Conservation (phyloP, 2,113 vertebrate species). For the Pelmatolapia mariae region DNA sequence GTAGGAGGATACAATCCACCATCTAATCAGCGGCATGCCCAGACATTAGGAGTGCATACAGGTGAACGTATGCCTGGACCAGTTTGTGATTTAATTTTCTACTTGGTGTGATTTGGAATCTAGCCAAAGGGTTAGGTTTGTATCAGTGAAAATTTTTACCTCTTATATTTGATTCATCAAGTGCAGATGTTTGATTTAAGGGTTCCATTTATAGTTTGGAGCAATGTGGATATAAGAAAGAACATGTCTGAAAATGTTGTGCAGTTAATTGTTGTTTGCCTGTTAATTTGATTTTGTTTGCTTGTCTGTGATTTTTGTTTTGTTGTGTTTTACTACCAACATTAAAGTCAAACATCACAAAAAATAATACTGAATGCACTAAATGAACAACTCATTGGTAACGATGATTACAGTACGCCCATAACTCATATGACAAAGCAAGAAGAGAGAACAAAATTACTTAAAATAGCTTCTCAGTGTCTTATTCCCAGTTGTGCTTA, state of each 20-base stretch:
- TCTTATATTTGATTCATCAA: not conserved
- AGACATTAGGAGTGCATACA: not conserved
- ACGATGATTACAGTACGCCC: not conserved
- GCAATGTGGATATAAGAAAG: not conserved
- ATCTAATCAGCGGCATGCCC: not conserved
- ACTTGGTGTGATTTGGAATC: not conserved
- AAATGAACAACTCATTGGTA: not conserved
- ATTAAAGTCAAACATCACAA: not conserved
- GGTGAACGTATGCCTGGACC: not conserved
- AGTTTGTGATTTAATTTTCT: not conserved
- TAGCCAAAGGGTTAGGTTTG: not conserved
- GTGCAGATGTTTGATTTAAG: not conserved
- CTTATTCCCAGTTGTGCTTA: not conserved
- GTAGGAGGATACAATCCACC: not conserved
- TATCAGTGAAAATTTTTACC: not conserved
- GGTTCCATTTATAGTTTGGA: not conserved
- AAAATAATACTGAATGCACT: not conserved
- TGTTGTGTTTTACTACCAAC: not conserved
- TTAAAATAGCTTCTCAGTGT: not conserved
- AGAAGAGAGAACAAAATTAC: not conserved
- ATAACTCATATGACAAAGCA: not conserved
- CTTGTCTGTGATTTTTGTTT: not conserved
- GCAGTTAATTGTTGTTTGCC: not conserved
- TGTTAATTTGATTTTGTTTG: not conserved
- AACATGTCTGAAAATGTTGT: not conserved